Evolutionary conservation across 2,888 invertebrate species (phyloP), one percentile per base, ranked within the genome.

Genomic region (Drymonia ruficornis): DNA sequence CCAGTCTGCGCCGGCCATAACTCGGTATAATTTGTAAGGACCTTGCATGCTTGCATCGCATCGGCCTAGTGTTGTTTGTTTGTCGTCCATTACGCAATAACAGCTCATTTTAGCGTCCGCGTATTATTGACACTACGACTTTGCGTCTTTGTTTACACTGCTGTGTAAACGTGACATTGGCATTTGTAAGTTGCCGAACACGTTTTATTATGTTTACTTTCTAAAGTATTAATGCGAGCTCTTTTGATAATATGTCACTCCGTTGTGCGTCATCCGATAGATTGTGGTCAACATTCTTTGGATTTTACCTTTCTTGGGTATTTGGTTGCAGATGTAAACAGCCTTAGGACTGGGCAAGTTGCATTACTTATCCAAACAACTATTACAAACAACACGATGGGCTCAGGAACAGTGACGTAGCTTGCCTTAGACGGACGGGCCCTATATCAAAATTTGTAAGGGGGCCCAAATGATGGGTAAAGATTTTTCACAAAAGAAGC

Each of bases 41-140:
- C 74, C 74, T 75, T 75, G 75, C 51, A 49, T 31, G 75, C 74
- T 75, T 75, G 75, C 51, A 49, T 31, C 18, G 53, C 59, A 53
- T 56, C 54, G 49, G 50, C 50, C 43, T 12, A 8, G 43, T 16
- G 8, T 38, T 16, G 40, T 16, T 19, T 43, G 43, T 43, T 19
- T 43, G 43, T 12, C 15, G 16, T n/a, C 40, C 16, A 16, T 43
- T 43, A 43, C 43, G 12, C 18, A 43, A 43, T 13, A 43, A 43
- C 16, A 43, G 57, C 49, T 59, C 62, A 63, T 66, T 68, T 70
- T 70, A 70, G 56, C 70, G 58, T 58, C 61, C 50, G 49, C 55
- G 55, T 53, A 52, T 56, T 71, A 57, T 70, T 70, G 61, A 68
- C 56, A 59, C 23, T 52, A 49, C 42, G 31, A 51, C 56, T 71